Evolutionary conservation across 2,888 invertebrate genomes (phyloP).

Genomic region (Watsonalla binaria): DNA sequence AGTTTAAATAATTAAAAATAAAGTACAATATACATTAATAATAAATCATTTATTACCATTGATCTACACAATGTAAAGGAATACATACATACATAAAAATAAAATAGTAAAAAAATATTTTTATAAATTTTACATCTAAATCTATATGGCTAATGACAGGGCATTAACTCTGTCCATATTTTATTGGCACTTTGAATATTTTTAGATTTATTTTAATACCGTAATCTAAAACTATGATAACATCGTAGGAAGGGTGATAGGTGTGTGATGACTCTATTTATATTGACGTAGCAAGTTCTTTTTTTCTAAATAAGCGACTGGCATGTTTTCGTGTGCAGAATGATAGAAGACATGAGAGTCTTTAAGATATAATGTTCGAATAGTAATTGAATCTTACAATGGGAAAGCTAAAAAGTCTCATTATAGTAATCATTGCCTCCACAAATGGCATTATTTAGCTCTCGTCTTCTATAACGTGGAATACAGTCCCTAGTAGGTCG

Average conservation of each 20-base stretch:
- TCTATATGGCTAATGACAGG: constrained; percentile 73
- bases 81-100: constrained; percentile 64
- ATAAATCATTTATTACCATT: constrained; percentile 71
- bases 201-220: constrained; percentile 22
- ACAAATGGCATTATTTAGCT: background rate
- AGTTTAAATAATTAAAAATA: constrained; percentile 3
- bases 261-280: background rate
- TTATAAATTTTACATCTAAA: constrained; percentile 61
- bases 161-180: constrained; percentile 35
- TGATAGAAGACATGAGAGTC: no score
- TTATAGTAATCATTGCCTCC: no score
- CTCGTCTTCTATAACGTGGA: background rate
- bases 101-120: constrained; percentile 48
- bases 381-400: no score
- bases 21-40: constrained; percentile 40
- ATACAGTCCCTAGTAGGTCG: background rate
- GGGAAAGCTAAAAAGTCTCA: no score
- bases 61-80: constrained; percentile 59
- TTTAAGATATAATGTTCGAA: no score
- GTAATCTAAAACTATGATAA: constrained; percentile 24
- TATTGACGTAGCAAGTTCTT: no score
- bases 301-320: no score
- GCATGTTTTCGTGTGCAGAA: no score
- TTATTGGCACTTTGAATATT: constrained; percentile 72
- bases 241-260: background rate